These are phyloP conservation scores for Alexandromys fortis DNA, from an alignment of 2,113 vertebrate genomes.

Conservation along the genomic window DNA sequence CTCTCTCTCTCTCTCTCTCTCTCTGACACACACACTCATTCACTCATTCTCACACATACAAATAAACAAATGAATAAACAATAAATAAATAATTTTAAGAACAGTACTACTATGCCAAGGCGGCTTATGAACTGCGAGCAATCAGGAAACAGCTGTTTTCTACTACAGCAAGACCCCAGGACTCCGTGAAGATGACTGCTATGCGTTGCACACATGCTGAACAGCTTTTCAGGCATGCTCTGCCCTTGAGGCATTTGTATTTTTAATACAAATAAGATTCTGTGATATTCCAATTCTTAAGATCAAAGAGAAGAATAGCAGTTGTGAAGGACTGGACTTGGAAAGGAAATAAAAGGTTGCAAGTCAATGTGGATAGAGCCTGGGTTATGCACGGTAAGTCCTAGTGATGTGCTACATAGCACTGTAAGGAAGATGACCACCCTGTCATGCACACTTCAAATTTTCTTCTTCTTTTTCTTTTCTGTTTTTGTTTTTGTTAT, in stretches of 20 bases:
- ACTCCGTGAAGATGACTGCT: not conserved
- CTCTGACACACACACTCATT: not conserved
- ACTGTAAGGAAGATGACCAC: not conserved
- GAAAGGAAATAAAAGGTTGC: not conserved
- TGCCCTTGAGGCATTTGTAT: not conserved
- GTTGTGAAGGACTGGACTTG: not conserved
- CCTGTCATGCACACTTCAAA: not conserved
- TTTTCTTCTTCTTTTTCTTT: not conserved
- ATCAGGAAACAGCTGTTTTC: not conserved
- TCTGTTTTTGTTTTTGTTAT: too few species aligned
- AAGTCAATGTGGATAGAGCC: not conserved
- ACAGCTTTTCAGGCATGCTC: not conserved
- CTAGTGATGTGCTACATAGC: not conserved
- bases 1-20: not conserved
- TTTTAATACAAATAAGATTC: conserved; percentile 36
- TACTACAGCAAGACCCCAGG: not conserved
- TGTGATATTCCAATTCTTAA: not conserved
- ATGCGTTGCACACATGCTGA: not conserved
- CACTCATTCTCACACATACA: not conserved
- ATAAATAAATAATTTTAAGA: not conserved
- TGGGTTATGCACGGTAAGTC: not conserved
- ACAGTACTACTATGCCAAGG: not conserved
- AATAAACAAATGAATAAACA: not conserved
- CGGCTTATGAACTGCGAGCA: not conserved
- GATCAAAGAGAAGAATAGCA: not conserved